A percentile compares a stretch with the other conserved stretches of the same genome.
phyloP scores from a whole-genome alignment of 2,113 vertebrate genomes.

The Engystomops pustulosus region DNA sequence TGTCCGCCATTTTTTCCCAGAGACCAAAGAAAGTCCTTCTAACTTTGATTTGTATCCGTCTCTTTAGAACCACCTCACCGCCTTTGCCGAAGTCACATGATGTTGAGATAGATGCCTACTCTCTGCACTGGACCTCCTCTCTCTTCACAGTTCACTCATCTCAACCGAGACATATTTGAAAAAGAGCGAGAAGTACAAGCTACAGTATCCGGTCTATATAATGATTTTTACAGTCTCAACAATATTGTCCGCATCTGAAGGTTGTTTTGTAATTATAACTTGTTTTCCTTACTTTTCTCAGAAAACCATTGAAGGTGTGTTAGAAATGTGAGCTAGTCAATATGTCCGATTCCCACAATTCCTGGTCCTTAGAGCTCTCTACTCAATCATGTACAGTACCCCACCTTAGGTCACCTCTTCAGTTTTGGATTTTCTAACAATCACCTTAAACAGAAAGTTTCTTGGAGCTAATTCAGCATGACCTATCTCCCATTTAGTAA shows the following conservation, averaged over 20 bases:
- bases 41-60: slow-evolving; percentile 58
- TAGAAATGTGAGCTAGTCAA: slow-evolving; percentile 63
- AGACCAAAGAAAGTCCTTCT: neutral
- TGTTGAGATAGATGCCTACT: slow-evolving; percentile 84
- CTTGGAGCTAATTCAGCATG: slow-evolving; percentile 73
- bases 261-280: slow-evolving; percentile 69
- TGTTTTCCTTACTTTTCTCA: slow-evolving; percentile 65
- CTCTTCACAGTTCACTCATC: slow-evolving; percentile 86
- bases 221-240: slow-evolving; percentile 73
- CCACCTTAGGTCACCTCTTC: slow-evolving; percentile 64
- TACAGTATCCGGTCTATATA: slow-evolving; percentile 68
- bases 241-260: slow-evolving; percentile 66
- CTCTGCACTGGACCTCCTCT: slow-evolving; percentile 93
- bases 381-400: slow-evolving; percentile 67
- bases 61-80: slow-evolving; percentile 91
- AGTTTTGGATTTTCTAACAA: slow-evolving; percentile 67
- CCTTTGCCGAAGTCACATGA: slow-evolving; percentile 99
- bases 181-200: slow-evolving; percentile 65
- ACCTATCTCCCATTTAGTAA: slow-evolving; percentile 71
- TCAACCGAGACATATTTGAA: slow-evolving; percentile 76
- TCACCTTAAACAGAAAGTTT: slow-evolving; percentile 58
- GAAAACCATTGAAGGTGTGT: slow-evolving; percentile 66
- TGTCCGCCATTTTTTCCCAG: neutral
- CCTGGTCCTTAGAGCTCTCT: slow-evolving; percentile 64
- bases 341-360: slow-evolving; percentile 66